Conservation (phyloP, 37 sponge, comb jelly and placozoan species). For the Geodia barretti region DNA sequence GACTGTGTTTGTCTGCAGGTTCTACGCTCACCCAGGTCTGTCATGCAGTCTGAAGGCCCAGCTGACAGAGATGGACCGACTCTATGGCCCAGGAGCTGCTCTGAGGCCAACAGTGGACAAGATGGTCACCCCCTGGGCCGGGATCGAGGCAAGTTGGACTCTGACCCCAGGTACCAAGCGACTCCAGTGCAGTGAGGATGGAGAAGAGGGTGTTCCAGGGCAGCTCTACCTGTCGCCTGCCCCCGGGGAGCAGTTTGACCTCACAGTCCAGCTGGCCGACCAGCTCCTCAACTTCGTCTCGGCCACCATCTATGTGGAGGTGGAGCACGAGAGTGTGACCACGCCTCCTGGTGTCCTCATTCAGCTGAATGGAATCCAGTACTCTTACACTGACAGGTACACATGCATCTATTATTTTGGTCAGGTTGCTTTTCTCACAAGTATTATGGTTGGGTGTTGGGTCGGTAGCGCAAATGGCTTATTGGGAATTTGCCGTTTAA, state of each 20-base stretch:
- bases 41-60: constrained; percentile 35
- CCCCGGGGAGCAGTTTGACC: constrained; percentile 82
- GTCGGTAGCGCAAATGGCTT: too few species aligned
- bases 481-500: too few species aligned
- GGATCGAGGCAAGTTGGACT: constrained; percentile 50
- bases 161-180: background rate
- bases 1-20: constrained; percentile 37
- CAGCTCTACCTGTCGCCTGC: constrained; percentile 66
- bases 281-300: constrained; percentile 55
- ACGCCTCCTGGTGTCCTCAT: constrained; percentile 35
- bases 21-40: constrained; percentile 53
- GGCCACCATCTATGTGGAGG: constrained; percentile 46
- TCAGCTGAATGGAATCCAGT: constrained; percentile 74
- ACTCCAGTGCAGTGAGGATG: constrained; percentile 26
- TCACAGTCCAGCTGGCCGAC: constrained; percentile 70
- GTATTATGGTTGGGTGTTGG: too few species aligned
- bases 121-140: constrained; percentile 70
- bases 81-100: constrained; percentile 35
- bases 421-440: too few species aligned
- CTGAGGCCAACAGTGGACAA: constrained; percentile 63
- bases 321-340: constrained; percentile 10
- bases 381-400: constrained; percentile 53
- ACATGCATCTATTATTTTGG: too few species aligned
- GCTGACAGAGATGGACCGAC: background rate
- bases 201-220: constrained; percentile 37